Percentiles rank a stretch among this genome's conserved stretches.
Conservation (phyloP, 2,797 vertebrate genomes). For the Eulemur albifrons region DNA sequence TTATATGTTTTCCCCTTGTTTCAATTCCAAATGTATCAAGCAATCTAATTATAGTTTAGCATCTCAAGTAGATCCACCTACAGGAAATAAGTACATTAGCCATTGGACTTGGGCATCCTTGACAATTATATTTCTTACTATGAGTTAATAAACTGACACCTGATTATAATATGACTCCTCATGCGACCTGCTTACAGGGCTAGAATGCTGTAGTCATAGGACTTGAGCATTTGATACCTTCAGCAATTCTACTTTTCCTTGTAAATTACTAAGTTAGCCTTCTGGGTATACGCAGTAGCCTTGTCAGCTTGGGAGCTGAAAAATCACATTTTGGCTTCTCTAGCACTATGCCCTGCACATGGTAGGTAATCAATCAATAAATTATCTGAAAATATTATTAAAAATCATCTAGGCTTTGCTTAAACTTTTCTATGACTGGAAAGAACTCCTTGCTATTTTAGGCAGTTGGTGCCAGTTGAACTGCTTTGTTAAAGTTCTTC, state of each 20-base stretch:
- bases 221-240: background rate
- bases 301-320: background rate
- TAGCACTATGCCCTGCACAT: background rate
- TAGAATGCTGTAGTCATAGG: background rate
- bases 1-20: background rate
- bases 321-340: background rate
- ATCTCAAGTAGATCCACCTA: background rate
- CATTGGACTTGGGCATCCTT: background rate
- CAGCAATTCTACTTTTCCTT: slow-evolving; percentile 15
- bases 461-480: background rate
- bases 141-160: slow-evolving; percentile 14
- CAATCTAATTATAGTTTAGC: background rate
- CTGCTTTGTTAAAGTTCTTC: background rate
- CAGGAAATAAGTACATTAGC: background rate
- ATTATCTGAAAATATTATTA: background rate
- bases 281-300: background rate
- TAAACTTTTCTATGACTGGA: background rate
- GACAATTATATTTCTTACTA: background rate
- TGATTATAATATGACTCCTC: background rate
- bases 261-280: background rate
- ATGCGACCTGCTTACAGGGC: background rate
- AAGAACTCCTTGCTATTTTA: background rate
- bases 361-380: background rate
- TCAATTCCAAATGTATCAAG: slow-evolving; percentile 22
- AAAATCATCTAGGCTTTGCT: background rate